Evolutionary conservation across 2,797 vertebrate genomes (phyloP), one percentile per base, ranked within the genome.

Genomic region (Sparus aurata): DNA sequence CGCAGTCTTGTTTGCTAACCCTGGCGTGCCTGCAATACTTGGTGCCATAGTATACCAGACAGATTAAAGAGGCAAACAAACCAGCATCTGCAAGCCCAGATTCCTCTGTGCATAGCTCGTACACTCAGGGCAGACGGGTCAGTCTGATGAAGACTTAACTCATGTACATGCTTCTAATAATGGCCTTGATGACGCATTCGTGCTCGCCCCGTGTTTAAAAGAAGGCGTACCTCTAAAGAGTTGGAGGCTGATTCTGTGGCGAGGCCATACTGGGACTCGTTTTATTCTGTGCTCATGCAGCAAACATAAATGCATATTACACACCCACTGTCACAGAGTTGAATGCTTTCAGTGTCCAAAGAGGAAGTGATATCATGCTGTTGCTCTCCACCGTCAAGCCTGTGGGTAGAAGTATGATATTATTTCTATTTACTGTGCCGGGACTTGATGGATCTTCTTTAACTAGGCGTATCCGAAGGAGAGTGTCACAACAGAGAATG

Each of bases 311-410:
- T 59, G 59, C 69, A 67, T 62, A 85, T 80, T 68, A 77, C 23
- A 73, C 77, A 76, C 82, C 74, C 73, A 73, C 83, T 70, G 82
- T 72, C 82, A 69, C 16, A 12, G 73, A 84, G 81, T 73, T 62
- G 59, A 79, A 82, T 23, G 55, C 72, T 62, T 69, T 77, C 22
- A 30, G 2, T 27, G 66, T 76, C 80, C 80, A 77, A 69, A 75
- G 80, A 83, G 74, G 64, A 75, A 75, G 77, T 67, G 75, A 87
- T 77, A 74, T 41, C 22, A 50, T n/a, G 49, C 73, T 72, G 53
- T 38, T 15, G 75, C 68, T 74, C 17, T 60, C 66, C 46, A 15
- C 65, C 69, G 73, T 45, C 45, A 8, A 61, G 70, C 75, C 77
- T 23, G 62, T 73, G 74, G 75, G 75, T 58, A 61, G 53, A 59